These are phyloP conservation scores for Mactra quadrangularis DNA, from an alignment of 1,140 invertebrate genomes.

Conservation along the genomic window DNA sequence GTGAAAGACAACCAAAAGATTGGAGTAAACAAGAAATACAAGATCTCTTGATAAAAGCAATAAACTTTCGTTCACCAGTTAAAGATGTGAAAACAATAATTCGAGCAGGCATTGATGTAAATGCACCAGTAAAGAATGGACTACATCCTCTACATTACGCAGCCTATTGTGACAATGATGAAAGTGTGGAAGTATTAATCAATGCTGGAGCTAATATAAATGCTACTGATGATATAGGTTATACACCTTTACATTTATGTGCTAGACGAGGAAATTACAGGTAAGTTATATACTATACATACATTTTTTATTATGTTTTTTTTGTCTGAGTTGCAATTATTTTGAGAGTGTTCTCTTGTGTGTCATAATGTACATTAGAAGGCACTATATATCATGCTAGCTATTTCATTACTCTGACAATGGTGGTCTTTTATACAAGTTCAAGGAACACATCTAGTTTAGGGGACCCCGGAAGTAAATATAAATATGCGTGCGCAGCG, in stretches of 20 bases:
- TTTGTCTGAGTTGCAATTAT: too few relatives aligned
- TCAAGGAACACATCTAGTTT: too few relatives aligned
- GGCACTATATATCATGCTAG: too few relatives aligned
- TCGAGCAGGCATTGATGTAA: constrained; percentile 77
- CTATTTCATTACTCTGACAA: too few relatives aligned
- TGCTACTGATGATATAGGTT: constrained; percentile 94
- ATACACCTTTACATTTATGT: constrained; percentile 93
- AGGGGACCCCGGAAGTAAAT: too few relatives aligned
- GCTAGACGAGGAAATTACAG: constrained; percentile 90
- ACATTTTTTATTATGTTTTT: too few relatives aligned
- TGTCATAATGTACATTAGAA: too few relatives aligned
- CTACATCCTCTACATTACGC: constrained; percentile 96
- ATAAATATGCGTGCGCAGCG: too few relatives aligned
- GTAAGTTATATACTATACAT: background rate
- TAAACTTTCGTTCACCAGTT: constrained; percentile 85
- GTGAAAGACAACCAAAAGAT: constrained; percentile 55
- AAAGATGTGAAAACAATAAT: constrained; percentile 88
- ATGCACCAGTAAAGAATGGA: constrained; percentile 86
- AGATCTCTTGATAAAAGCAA: constrained; percentile 63
- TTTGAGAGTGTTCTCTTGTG: too few relatives aligned
- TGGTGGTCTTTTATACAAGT: too few relatives aligned
- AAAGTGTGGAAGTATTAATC: constrained; percentile 87
- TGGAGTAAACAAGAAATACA: constrained; percentile 67
- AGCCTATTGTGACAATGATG: constrained; percentile 92
- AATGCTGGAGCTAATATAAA: constrained; percentile 91